Percentiles rank a stretch among this genome's conserved stretches.
Conservation (phyloP, 1,140 invertebrate species). For the Parasteatoda tepidariorum region DNA sequence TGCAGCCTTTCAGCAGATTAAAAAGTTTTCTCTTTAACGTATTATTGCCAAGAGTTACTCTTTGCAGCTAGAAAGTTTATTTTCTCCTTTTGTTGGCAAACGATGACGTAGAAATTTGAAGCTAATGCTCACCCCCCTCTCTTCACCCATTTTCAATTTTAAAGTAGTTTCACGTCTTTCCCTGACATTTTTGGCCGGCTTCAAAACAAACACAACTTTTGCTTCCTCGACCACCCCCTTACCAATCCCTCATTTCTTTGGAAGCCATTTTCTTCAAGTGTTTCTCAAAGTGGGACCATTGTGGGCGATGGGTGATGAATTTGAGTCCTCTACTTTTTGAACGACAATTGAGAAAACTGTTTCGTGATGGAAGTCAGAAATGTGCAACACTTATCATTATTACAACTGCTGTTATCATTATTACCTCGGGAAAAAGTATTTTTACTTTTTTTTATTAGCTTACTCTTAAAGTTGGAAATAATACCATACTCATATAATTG, state of each 20-base stretch:
- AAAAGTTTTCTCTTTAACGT: constrained; percentile 62
- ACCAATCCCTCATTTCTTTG: not conserved
- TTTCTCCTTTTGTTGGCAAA: constrained; percentile 32
- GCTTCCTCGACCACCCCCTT: not conserved
- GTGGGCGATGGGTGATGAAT: constrained; percentile 20
- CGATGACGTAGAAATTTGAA: constrained; percentile 57
- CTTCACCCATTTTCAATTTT: constrained; percentile 56
- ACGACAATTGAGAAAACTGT: not conserved
- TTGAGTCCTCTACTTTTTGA: constrained; percentile 6
- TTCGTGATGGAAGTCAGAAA: not conserved
- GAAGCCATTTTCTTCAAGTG: constrained; percentile 9
- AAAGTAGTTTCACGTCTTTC: constrained; percentile 46
- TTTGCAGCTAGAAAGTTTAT: constrained; percentile 44
- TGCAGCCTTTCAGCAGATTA: constrained; percentile 59
- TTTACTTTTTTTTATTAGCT: not conserved
- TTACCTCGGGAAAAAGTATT: not conserved
- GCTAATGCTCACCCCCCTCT: constrained; percentile 32
- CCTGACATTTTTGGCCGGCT: constrained; percentile 40
- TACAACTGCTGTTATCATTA: not conserved
- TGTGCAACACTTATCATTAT: not conserved
- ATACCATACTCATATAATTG: no score
- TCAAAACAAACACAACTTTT: constrained; percentile 47
- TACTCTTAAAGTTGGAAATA: no score
- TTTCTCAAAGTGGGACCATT: constrained; percentile 9
- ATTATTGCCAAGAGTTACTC: constrained; percentile 60